A percentile compares a stretch with the other conserved stretches of the same genome.
These are phyloP conservation scores for Dryoscopus gambensis DNA, from an alignment of 2,113 vertebrate species.

Conservation along the genomic window DNA sequence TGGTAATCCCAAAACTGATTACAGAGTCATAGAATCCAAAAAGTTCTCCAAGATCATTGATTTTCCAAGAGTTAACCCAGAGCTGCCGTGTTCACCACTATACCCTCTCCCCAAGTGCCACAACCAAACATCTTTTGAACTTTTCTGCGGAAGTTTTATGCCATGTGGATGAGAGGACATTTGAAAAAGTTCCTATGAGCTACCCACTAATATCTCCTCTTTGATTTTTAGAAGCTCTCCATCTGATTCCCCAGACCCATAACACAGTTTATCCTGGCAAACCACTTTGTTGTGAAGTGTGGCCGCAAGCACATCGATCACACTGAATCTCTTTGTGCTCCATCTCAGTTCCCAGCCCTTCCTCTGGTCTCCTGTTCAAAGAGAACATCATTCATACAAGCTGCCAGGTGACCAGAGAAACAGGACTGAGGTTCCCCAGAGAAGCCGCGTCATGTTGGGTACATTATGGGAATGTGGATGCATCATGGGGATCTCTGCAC, in stretches of 20 bases:
- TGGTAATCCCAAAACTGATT: neutral
- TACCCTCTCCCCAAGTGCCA: neutral
- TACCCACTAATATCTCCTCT: neutral
- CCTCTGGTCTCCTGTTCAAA: neutral
- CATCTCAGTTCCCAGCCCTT: neutral
- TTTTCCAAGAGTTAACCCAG: neutral
- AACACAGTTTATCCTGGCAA: neutral
- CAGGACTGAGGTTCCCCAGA: neutral
- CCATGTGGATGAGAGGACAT: accelerated
- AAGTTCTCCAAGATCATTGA: neutral
- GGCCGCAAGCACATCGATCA: accelerated
- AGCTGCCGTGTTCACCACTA: neutral
- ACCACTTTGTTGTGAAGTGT: neutral
- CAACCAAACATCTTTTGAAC: neutral
- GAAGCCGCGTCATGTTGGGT: accelerated
- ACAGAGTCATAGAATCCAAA: neutral
- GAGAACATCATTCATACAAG: neutral
- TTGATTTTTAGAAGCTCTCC: neutral
- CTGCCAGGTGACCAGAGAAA: neutral
- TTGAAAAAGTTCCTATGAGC: neutral
- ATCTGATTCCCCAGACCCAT: neutral
- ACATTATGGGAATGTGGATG: neutral
- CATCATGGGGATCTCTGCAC: neutral
- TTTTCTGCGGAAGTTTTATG: neutral
- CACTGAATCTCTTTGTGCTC: neutral